Evolutionary conservation across 2,888 invertebrate genomes (phyloP), one percentile per base, ranked within the genome.

Genomic region (Agrypnus murinus): DNA sequence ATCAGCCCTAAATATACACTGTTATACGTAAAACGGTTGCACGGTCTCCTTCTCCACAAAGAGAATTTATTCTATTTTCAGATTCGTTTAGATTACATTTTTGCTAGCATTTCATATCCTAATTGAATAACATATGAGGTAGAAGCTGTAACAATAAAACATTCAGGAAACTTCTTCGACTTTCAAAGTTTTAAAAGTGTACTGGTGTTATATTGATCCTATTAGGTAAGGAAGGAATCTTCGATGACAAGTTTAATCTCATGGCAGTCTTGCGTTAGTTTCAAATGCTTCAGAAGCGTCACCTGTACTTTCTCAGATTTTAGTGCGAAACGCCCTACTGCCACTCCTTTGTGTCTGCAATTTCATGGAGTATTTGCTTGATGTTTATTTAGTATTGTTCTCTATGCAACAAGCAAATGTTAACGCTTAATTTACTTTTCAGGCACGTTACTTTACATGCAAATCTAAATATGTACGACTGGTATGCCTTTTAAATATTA

Each of bases 1-100:
- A 80, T 81, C 82, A 80, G 76, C 79, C 79, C 79, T 78, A 78
- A 79, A 80, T 78, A 78, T 80, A 80, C 78, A 77, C 78, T 76
- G 80, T 77, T 78, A 79, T 74, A 74, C 69, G 67, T 65, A 74
- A 75, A 69, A 58, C 36, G 69, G 40, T 32, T 32, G 34, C 32
- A 50, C 32, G 38, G 46, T 17, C 45, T 55, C 62, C 57, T 66
- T 34, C 59, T 60, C 60, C 65, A 59, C 46, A 64, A 64, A 69
- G 69, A 65, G 65, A 65, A 43, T 60, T 62, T 65, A 70, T 65
- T 45, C 57, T 31, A 45, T 50, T 48, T 65, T 40, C 15, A 59
- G 31, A 43, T 65, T 59, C 45, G 60, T 34, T 40, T 55, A 34
- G 55, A 45, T 66, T 60, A 19, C 57, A n/a, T 62, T 58, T 60